These are phyloP conservation scores for Ceratitis capitata DNA, from an alignment of 1,140 invertebrate species.

Conservation along the genomic window DNA sequence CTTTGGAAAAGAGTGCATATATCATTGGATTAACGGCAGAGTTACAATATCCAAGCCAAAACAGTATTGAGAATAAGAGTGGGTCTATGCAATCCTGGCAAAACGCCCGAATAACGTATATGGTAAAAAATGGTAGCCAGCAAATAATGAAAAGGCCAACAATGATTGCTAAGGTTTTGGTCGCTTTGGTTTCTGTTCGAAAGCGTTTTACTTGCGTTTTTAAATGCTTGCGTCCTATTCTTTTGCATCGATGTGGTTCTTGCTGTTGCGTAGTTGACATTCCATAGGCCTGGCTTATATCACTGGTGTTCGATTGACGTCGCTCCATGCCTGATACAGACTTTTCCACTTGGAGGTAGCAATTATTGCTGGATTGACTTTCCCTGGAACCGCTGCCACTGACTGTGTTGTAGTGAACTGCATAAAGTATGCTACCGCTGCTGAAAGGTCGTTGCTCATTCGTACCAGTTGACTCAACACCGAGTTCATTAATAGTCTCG, in stretches of 20 bases:
- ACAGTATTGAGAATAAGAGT: slow-evolving; percentile 82
- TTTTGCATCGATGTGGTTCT: slow-evolving; percentile 68
- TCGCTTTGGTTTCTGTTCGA: slow-evolving; percentile 84
- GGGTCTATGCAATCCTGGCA: slow-evolving; percentile 73
- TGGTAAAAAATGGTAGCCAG: slow-evolving; percentile 90
- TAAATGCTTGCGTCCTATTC: slow-evolving; percentile 70
- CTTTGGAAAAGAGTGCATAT: slow-evolving; percentile 86
- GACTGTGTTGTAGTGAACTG: slow-evolving; percentile 54
- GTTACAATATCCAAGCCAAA: slow-evolving; percentile 94
- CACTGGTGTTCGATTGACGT: slow-evolving; percentile 64
- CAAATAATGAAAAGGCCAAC: slow-evolving; percentile 92
- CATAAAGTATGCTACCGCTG: slow-evolving; percentile 53
- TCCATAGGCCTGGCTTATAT: slow-evolving; percentile 54
- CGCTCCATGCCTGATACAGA: slow-evolving; percentile 55
- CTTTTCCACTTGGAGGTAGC: slow-evolving; percentile 71
- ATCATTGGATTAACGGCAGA: slow-evolving; percentile 89
- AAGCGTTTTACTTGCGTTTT: slow-evolving; percentile 71
- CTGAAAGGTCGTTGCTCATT: slow-evolving; percentile 46
- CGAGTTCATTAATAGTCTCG: slow-evolving; percentile 72
- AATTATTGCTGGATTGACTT: slow-evolving; percentile 66
- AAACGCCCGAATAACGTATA: slow-evolving; percentile 85
- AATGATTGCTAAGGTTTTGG: slow-evolving; percentile 89
- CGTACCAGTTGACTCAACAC: slow-evolving; percentile 66
- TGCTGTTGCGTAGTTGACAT: slow-evolving; percentile 51
- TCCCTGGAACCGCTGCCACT: slow-evolving; percentile 57